Base-by-base conservation (phyloP, 2,797 vertebrate genomes). In the Dendrocincla tyrannina region DNA sequence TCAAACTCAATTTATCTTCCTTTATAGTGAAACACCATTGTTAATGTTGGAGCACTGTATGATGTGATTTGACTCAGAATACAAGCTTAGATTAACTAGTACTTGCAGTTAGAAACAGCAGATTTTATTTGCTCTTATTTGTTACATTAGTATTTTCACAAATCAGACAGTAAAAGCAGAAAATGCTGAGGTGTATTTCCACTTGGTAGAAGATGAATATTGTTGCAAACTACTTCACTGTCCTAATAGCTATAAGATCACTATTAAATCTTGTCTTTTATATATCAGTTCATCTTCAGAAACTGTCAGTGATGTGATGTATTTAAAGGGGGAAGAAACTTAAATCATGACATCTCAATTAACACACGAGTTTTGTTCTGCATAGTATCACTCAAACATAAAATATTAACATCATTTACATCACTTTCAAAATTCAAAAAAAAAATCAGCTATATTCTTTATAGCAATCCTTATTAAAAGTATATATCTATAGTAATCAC, bases 31-130 rank as follows among this genome's bases (percentile, higher is more conserved):
- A 91, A 72, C 42, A 75, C 50, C 27, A 60, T 67, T 92, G 32
- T 70, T 39, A 74, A 53, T 88, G 28, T 87, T 5, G n/a, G 49
- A 85, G 25, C 22, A n/a, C 8, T 50, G 6, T 42, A 53, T 81
- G 13, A 89, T 83, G 25, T 35, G 63, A 86, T 94, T 87, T 94
- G 87, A 90, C 68, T 72, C 60, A 49, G 42, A 77, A 87, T 75
- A 89, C n/a, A 93, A 92, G 49, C 76, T 90, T 87, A 83, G 35
- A 83, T 56, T 56, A 90, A 46, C 33, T 60, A 82, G 55, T 79
- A 87, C 63, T 78, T 91, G 28, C 50, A 49, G 46, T 42, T 37
- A 79, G 41, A 85, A 75, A 70, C n/a, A 79, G 12, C 25, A 92
- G 23, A 68, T 80, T 88, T 89, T 82, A 23, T 78, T 59, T 62